Evolutionary conservation across 2,797 vertebrate species (phyloP), one percentile per base, ranked within the genome.

Genomic region (Chelonia mydas): DNA sequence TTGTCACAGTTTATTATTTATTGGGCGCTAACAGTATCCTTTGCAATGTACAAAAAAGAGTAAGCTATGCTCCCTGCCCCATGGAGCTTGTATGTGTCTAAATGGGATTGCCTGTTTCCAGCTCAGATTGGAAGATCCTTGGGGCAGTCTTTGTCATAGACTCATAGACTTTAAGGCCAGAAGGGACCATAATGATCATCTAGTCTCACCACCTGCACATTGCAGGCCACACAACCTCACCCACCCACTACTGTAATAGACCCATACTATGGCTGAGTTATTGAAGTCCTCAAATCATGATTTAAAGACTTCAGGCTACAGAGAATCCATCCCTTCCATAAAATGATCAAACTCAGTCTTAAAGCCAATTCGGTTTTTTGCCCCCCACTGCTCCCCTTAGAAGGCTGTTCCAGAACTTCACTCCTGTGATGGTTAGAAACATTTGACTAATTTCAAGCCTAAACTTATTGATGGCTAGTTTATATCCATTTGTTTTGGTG

Each of bases 1-100:
- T 86, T 92, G n/a, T 27, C 83, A 9, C 37, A 94, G 25, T 61
- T 95, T 92, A 49, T 68, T 88, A 41, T 76, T 90, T 90, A 77
- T 96, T 89, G 93, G 88, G n/a, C 50, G 81, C n/a, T 68, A 68
- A 68, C 16, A 68, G 31, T 21, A 5, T 68, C 33, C 65, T 68
- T 37, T 16, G 65, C 7, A 19, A n/a, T 37, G 16, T 37, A 37
- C 33, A 68, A 68, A 37, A 68, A 33, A 68, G n/a, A n/a, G 3
- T 37, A 9, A 68, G 7, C 31, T 68, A 68, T 68, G n/a, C 33
- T 21, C 8, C 19, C 65, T n/a, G 33, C n/a, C 65, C n/a, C n/a
- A 19, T 19, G 65, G 19, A n/a, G 9, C 65, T 21, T 68, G 65
- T 37, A 19, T 68, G n/a, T 68, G n/a, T 37, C 65, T 21, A 17